A percentile compares a stretch with the other conserved stretches of the same genome.
phyloP scores from a whole-genome alignment of 92 coral and sea anemone species.

The Parazoanthus swiftii region DNA sequence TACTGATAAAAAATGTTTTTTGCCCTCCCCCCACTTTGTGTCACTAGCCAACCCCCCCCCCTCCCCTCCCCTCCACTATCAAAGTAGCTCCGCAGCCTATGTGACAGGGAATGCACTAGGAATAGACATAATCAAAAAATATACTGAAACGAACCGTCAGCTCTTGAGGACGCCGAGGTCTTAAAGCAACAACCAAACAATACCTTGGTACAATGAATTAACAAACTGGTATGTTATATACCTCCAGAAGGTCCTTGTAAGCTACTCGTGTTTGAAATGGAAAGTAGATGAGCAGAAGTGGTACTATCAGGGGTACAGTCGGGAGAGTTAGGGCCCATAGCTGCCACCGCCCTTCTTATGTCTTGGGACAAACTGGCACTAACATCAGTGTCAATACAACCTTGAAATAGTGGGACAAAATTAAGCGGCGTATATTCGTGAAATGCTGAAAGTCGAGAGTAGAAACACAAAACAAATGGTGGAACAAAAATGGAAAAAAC shows the following conservation, averaged over 20 bases:
- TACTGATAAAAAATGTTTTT: too few relatives aligned
- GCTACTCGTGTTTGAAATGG: constrained; percentile 12
- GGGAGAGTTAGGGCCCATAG: constrained; percentile 11
- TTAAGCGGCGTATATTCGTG: not conserved
- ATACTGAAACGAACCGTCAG: not conserved
- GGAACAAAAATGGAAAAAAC: not conserved
- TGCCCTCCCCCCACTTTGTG: too few relatives aligned
- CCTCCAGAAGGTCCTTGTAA: constrained; percentile 33
- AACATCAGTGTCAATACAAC: constrained; percentile 57
- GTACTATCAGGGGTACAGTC: constrained; percentile 30
- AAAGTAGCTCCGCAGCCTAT: too few relatives aligned
- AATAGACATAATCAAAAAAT: too few relatives aligned
- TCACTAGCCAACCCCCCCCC: too few relatives aligned
- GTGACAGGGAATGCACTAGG: too few relatives aligned
- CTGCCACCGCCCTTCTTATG: constrained; percentile 45
- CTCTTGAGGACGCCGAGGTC: not conserved
- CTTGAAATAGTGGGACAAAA: constrained; percentile 34
- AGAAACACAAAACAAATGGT: not conserved
- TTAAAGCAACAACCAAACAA: too few relatives aligned
- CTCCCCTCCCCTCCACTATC: too few relatives aligned
- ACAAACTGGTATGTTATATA: constrained; percentile 14
- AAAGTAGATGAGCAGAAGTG: constrained; percentile 11
- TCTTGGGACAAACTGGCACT: constrained; percentile 52
- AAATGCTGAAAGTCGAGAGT: not conserved
- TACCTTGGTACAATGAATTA: not conserved